Conservation (phyloP, 64 coral and sea anemone species). For the Actinia tenebrosa region DNA sequence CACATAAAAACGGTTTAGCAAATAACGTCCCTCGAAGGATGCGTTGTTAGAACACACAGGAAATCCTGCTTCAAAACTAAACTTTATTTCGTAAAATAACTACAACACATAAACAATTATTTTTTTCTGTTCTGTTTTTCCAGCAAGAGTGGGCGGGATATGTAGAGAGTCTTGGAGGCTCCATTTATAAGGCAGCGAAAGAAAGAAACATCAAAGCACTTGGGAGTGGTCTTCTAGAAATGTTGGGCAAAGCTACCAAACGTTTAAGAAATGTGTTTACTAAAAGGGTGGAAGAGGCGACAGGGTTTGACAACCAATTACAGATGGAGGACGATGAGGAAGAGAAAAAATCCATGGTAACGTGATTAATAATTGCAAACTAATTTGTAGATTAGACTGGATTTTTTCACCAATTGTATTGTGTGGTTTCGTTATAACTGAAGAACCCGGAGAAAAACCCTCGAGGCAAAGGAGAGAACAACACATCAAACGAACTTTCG, state of each 20-base stretch:
- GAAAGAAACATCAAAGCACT: neutral
- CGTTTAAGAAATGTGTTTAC: neutral
- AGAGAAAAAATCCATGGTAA: neutral
- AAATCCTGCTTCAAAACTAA: too few species aligned
- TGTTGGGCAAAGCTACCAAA: neutral
- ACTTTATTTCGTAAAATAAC: too few species aligned
- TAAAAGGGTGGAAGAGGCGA: neutral
- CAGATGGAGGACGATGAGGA: conserved; percentile 2
- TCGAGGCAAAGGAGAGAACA: too few species aligned
- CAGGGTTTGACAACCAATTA: neutral
- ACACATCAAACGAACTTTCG: too few species aligned
- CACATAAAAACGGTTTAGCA: too few species aligned
- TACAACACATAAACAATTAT: neutral
- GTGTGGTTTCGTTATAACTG: too few species aligned
- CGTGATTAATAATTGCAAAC: too few species aligned
- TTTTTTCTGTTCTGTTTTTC: neutral
- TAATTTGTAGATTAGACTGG: too few species aligned
- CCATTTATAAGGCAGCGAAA: conserved; percentile 1
- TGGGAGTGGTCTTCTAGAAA: neutral
- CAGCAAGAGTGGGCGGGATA: conserved; percentile 48
- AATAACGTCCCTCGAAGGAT: too few species aligned
- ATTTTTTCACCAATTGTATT: too few species aligned
- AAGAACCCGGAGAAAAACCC: too few species aligned
- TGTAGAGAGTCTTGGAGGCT: neutral
- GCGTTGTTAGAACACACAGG: too few species aligned